phyloP scores from a whole-genome alignment of 2,113 vertebrate genomes.

The Zootoca vivipara region DNA sequence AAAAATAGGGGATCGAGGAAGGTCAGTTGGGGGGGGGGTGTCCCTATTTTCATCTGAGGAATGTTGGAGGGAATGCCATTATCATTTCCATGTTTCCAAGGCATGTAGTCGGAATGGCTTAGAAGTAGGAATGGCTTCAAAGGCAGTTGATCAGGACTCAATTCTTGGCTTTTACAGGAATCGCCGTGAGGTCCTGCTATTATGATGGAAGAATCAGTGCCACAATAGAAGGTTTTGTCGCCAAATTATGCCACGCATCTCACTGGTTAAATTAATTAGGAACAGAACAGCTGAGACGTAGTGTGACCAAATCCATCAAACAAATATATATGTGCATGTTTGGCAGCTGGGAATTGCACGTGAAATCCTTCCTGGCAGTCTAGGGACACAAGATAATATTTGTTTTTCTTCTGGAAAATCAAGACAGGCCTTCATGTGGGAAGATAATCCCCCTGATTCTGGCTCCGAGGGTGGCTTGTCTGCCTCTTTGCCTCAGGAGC shows the following conservation, averaged over 20 bases:
- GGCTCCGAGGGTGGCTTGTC: not conserved
- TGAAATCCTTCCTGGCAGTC: not conserved
- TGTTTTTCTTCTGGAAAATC: not conserved
- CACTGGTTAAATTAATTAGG: slow-evolving; percentile 72
- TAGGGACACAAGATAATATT: not conserved
- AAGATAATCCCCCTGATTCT: not conserved
- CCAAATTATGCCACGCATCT: slow-evolving; percentile 58
- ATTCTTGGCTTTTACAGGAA: slow-evolving; percentile 58
- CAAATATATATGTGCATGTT: not conserved
- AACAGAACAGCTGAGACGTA: slow-evolving; percentile 54
- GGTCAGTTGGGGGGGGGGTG: too few relatives aligned
- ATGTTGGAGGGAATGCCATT: not conserved
- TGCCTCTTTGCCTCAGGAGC: not conserved
- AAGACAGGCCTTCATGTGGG: not conserved
- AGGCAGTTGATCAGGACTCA: slow-evolving; percentile 60
- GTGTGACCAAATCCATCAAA: slow-evolving; percentile 29
- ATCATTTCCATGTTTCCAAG: slow-evolving; percentile 50
- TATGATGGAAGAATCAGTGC: slow-evolving; percentile 49
- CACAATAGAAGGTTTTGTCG: slow-evolving; percentile 52
- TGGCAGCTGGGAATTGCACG: not conserved
- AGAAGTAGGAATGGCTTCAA: slow-evolving; percentile 52
- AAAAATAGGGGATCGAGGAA: too few relatives aligned
- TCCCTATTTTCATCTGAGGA: too few relatives aligned
- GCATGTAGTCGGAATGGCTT: slow-evolving; percentile 46
- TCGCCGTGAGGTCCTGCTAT: slow-evolving; percentile 54